phyloP scores from a whole-genome alignment of 2,113 vertebrate genomes.

The Ammospiza nelsoni region DNA sequence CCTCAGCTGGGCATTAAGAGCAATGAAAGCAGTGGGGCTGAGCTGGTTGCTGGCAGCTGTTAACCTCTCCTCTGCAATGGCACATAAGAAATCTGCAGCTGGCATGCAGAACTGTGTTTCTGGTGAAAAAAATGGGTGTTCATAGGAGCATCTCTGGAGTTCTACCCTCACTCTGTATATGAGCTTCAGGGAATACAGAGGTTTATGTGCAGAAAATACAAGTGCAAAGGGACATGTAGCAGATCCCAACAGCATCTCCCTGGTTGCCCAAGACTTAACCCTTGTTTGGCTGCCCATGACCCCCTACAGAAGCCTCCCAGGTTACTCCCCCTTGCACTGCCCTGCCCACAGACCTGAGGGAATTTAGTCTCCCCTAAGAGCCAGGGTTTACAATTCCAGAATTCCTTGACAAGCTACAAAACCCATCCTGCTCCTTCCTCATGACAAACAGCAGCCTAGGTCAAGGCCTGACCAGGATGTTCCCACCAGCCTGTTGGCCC shows the following conservation, averaged over 20 bases:
- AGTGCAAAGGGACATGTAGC: neutral
- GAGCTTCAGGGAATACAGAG: neutral
- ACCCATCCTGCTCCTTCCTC: neutral
- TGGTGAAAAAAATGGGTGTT: neutral
- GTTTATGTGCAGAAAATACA: neutral
- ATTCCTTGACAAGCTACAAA: neutral
- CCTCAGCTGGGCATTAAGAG: neutral
- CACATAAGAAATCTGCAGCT: neutral
- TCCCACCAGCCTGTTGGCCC: neutral
- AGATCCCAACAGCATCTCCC: neutral
- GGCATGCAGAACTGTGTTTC: neutral
- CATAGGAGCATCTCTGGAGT: neutral
- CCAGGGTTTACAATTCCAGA: neutral
- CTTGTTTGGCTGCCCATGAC: neutral
- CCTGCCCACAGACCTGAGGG: fast-evolving
- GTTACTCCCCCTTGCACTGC: fast-evolving
- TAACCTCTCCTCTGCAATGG: too few relatives aligned
- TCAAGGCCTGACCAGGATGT: neutral
- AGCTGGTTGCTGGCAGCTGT: neutral
- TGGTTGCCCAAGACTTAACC: neutral
- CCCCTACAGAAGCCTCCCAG: neutral
- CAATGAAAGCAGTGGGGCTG: neutral
- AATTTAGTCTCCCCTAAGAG: neutral
- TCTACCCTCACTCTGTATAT: too few relatives aligned
- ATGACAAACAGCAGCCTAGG: neutral